Percentiles rank a stretch among this genome's conserved stretches.
These are phyloP conservation scores for Ptyas mucosa DNA, from an alignment of 2,113 vertebrate genomes.

Conservation along the genomic window DNA sequence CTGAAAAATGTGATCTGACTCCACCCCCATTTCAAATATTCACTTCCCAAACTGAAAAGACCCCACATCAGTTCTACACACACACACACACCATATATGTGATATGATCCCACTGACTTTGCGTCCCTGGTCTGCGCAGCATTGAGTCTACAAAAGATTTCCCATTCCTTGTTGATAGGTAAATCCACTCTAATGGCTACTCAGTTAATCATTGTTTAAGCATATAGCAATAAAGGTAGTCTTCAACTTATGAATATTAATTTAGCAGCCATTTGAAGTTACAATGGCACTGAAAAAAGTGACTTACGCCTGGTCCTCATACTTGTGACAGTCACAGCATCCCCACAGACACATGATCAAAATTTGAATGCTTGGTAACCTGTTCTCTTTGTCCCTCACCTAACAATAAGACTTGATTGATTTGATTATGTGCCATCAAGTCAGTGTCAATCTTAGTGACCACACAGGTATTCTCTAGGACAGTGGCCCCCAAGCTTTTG, in stretches of 20 bases:
- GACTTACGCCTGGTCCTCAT: not conserved
- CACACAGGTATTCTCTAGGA: not conserved
- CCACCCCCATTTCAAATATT: not conserved
- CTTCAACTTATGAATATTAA: not conserved
- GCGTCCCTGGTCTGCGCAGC: not conserved
- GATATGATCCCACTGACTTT: not conserved
- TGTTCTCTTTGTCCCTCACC: not conserved
- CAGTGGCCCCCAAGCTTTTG: too few species aligned
- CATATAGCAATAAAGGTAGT: not conserved
- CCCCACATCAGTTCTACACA: not conserved
- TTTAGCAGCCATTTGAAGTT: accelerated
- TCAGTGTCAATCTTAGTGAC: not conserved
- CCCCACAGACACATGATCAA: not conserved
- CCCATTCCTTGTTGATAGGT: not conserved
- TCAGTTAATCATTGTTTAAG: not conserved
- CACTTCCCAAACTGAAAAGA: not conserved
- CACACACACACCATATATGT: not conserved
- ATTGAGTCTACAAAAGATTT: not conserved
- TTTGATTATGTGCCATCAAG: not conserved
- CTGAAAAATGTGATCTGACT: not conserved
- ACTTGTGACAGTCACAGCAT: not conserved
- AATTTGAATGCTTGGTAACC: not conserved
- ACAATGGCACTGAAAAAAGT: not conserved
- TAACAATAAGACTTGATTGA: not conserved
- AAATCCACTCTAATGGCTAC: not conserved